A percentile compares a stretch with the other conserved stretches of the same genome.
phyloP scores from a whole-genome alignment of 1,140 invertebrate species.

The Ceratina calcarata region DNA sequence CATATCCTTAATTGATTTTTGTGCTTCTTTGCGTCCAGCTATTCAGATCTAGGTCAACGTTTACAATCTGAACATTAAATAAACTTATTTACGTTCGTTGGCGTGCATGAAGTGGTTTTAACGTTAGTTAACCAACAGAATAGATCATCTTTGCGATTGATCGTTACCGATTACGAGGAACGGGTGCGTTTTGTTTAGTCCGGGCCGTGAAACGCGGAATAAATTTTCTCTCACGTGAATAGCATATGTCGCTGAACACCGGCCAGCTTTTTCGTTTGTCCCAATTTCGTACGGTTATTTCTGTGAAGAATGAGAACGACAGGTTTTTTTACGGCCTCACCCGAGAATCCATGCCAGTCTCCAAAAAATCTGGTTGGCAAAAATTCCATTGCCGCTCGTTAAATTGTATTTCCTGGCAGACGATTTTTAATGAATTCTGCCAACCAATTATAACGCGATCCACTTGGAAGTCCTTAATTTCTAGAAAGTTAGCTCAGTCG shows the following conservation, averaged over 20 bases:
- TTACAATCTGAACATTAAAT: not conserved
- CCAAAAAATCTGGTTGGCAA: slow-evolving; percentile 34
- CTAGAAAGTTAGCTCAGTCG: not conserved
- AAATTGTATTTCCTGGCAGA: not conserved
- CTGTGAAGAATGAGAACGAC: slow-evolving; percentile 41
- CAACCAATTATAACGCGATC: slow-evolving; percentile 1
- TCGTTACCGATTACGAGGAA: not conserved
- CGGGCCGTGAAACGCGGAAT: slow-evolving; percentile 8
- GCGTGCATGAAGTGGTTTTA: not conserved
- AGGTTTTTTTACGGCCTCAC: slow-evolving; percentile 13
- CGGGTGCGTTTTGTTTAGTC: slow-evolving; percentile 16
- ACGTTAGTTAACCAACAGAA: not conserved
- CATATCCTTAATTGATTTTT: not conserved
- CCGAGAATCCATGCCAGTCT: slow-evolving; percentile 9
- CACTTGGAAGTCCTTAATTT: not conserved
- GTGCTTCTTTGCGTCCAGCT: not conserved
- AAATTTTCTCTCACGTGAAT: slow-evolving; percentile 28
- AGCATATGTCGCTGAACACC: slow-evolving; percentile 37
- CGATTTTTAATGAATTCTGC: not conserved
- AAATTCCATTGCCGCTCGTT: not conserved
- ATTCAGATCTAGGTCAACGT: not conserved
- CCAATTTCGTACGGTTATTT: slow-evolving; percentile 55
- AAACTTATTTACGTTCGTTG: not conserved
- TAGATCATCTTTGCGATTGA: not conserved
- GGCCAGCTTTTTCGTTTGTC: slow-evolving; percentile 43